Conservation (phyloP, 1,140 invertebrate species). For the Trichonephila clavipes region DNA sequence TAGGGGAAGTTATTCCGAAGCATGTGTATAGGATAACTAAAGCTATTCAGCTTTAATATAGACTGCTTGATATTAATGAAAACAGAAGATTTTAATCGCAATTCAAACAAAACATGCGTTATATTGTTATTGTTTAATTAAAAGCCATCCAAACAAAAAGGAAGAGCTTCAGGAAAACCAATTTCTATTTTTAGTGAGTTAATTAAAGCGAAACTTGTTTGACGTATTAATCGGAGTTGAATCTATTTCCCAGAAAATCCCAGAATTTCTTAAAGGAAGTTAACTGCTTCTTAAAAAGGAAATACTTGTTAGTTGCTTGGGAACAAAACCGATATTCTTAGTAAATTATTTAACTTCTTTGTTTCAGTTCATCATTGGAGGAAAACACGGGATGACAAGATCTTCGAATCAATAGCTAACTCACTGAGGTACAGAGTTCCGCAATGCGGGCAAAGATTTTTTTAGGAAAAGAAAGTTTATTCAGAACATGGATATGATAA, state of each 20-base stretch:
- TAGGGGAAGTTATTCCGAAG: neutral
- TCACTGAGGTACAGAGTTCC: neutral
- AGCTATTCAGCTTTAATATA: neutral
- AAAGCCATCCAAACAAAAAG: neutral
- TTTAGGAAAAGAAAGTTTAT: conserved; percentile 2
- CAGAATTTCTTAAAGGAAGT: neutral
- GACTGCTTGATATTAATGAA: no score
- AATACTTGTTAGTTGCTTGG: neutral
- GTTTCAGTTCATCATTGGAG: conserved; percentile 8
- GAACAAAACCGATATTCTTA: neutral
- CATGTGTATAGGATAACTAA: neutral
- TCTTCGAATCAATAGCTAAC: conserved; percentile 44
- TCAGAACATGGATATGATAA: conserved; percentile 7
- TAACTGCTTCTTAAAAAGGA: neutral
- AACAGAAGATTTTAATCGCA: neutral
- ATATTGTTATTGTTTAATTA: neutral
- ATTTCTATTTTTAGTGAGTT: neutral
- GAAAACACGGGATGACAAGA: conserved; percentile 28
- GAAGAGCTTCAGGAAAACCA: neutral
- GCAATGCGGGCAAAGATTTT: conserved; percentile 22
- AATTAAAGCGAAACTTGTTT: neutral
- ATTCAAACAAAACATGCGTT: neutral
- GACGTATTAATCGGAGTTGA: neutral
- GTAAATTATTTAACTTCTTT: conserved; percentile 14
- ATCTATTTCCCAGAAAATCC: neutral